Base-by-base conservation (phyloP, 2,797 vertebrate genomes). In the Tangara arthus region DNA sequence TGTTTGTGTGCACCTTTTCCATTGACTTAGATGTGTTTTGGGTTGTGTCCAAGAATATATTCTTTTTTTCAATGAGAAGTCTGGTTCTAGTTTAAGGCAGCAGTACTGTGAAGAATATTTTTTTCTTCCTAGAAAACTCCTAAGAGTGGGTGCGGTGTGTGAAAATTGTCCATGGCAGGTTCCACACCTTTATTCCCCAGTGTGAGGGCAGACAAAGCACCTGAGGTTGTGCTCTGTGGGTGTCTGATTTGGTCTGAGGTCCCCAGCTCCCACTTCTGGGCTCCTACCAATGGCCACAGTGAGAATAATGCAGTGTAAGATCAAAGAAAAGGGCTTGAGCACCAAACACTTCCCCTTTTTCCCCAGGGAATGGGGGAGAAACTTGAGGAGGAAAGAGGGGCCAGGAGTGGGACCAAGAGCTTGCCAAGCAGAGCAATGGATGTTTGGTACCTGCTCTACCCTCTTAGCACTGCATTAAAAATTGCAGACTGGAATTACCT, bases 291-390 rank as follows among this genome's bases (percentile, higher is more conserved):
- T 32, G 80, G 28, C 23, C 5, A 13, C 14, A 41, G 37, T 5
- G 55, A 79, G 39, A 72, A 57, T 11, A 76, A 41, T 5, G 21
- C 42, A 39, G 2, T 22, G 0, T 2, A 21, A 84, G 9, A 19
- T 34, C 7, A 28, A 23, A 42, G 27, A 24, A 32, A 26, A 3
- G 18, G 44, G 47, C 20, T 82, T 42, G 39, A 79, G 32, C 44
- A 32, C n/a, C 19, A 68, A 49, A 34, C 9, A 1, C 5, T 46
- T 71, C 9, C 7, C 3, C 1, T 4, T 26, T 49, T 60, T 5
- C 10, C 9, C 12, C 19, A 7, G 22, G 14, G 30, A 69, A 14
- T 0, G 1, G 9, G 6, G 11, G 23, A 39, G 35, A 81, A 79
- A 24, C 30, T 15, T 11, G 24, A 22, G 37, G 3, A 46, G 70